Evolutionary conservation across 1,140 invertebrate species (phyloP).

Genomic region (Matsumurasca onukii): DNA sequence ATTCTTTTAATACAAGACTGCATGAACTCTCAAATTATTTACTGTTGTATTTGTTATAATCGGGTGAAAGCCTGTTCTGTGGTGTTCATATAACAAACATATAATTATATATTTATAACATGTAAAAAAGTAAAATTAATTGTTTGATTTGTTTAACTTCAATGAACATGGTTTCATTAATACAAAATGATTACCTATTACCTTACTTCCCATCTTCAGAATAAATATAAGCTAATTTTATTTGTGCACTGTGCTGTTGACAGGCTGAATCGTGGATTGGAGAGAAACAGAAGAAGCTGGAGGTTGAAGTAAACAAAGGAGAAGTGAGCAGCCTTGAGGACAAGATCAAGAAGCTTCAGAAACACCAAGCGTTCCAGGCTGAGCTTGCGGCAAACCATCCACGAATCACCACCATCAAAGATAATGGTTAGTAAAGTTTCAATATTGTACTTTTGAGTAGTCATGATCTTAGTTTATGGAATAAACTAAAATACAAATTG

Average conservation of each 20-base stretch:
- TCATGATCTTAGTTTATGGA: no score
- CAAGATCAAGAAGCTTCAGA: constrained; percentile 95
- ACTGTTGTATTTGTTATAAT: not conserved
- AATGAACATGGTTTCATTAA: no score
- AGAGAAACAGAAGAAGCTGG: constrained; percentile 88
- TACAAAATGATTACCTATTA: no score
- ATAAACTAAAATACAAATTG: no score
- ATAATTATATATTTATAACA: not conserved
- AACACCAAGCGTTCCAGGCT: constrained; percentile 96
- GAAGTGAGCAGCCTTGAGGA: constrained; percentile 78
- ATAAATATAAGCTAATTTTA: no score
- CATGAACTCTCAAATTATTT: not conserved
- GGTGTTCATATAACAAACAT: no score
- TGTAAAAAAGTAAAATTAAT: not conserved
- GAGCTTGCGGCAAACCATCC: constrained; percentile 89
- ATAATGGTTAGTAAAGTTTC: constrained; percentile 54
- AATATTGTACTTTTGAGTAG: no score
- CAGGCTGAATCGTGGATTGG: constrained; percentile 87
- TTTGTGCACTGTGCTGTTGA: no score
- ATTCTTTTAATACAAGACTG: no score
- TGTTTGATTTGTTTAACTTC: not conserved
- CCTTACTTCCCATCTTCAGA: no score
- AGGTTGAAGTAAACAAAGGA: constrained; percentile 65
- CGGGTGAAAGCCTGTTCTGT: not conserved
- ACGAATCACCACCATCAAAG: constrained; percentile 79